Percentiles rank a stretch among this genome's conserved stretches.
phyloP scores from a whole-genome alignment of 2,113 vertebrate species.

The Taurulus bubalis region DNA sequence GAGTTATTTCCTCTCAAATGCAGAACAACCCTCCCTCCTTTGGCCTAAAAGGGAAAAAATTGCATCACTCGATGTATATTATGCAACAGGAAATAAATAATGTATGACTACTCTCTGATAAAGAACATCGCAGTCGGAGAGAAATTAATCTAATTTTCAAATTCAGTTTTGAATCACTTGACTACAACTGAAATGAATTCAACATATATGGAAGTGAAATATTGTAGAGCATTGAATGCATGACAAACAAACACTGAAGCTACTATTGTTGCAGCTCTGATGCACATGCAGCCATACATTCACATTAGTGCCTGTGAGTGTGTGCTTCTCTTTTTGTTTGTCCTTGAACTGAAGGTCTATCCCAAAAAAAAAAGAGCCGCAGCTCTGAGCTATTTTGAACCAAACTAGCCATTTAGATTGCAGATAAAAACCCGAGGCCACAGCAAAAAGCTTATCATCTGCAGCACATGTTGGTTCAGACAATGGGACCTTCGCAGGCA shows the following conservation, averaged over 20 bases:
- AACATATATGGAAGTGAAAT: background rate
- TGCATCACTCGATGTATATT: slow-evolving; percentile 1
- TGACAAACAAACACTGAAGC: background rate
- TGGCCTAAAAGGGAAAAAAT: background rate
- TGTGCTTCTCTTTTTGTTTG: slow-evolving; percentile 25
- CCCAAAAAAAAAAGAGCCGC: background rate
- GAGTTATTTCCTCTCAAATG: slow-evolving; percentile 31
- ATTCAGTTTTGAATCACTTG: slow-evolving; percentile 1
- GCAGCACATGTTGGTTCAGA: slow-evolving; percentile 59
- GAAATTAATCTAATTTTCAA: background rate
- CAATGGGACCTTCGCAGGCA: slow-evolving; percentile 54
- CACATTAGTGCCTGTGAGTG: slow-evolving; percentile 6
- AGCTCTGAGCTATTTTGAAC: slow-evolving; percentile 65
- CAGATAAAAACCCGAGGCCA: slow-evolving; percentile 63
- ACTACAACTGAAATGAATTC: background rate
- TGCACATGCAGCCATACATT: background rate
- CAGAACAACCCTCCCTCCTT: no score
- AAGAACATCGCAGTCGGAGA: background rate
- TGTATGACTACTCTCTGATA: background rate
- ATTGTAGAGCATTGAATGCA: background rate
- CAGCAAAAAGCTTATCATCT: slow-evolving; percentile 58
- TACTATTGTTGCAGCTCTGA: background rate
- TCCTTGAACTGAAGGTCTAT: slow-evolving; percentile 20
- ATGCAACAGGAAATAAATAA: slow-evolving; percentile 8
- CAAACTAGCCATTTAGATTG: slow-evolving; percentile 54